Base-by-base conservation (phyloP, 2,113 vertebrate genomes). In the Rhegmatorhina hoffmannsi region DNA sequence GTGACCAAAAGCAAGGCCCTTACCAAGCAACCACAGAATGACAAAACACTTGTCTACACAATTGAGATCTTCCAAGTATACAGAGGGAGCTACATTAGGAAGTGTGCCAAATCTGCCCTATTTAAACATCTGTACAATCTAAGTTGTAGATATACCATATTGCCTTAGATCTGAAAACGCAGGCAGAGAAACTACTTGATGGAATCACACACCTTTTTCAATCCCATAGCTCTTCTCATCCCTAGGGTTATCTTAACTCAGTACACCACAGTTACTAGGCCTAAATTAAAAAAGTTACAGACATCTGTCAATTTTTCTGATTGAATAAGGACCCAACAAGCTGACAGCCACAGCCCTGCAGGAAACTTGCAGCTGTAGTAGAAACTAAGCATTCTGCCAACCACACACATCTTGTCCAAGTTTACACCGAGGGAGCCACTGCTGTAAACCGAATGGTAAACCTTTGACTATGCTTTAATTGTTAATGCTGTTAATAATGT, bases 271-370 rank as follows among this genome's bases (percentile, higher is more conserved):
- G 9, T 28, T 31, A 66, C 18, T 3, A 75, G 46, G 19, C 18
- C 29, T 31, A 46, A 70, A 40, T 20, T 60, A 74, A 66, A 21
- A 56, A 50, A 79, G 34, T 33, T 83, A 33, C 46, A 83, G 50
- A 52, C 12, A 66, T 14, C 40, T 47, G 26, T 47, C 34, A 38
- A 4, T 29, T 52, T 52, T 52, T 28, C 50, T 67, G n/a, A 10
- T 0, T 33, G 17, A 81, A 44, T 24, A 18, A 58, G n/a, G 26
- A 73, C 15, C 4, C 20, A 49, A 40, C 0, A 1, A 69, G 36
- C 6, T 78, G 44, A 33, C 15, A 36, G 49, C 16, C 21, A 25
- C 1, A 1, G 15, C 72, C 49, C 80, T 73, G 59, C 21, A 78
- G 28, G 38, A 49, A 93, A 68, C 11, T 34, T 8, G 0, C 19